These are phyloP conservation scores for Characodon lateralis DNA, from an alignment of 2,797 vertebrate genomes.

Conservation along the genomic window DNA sequence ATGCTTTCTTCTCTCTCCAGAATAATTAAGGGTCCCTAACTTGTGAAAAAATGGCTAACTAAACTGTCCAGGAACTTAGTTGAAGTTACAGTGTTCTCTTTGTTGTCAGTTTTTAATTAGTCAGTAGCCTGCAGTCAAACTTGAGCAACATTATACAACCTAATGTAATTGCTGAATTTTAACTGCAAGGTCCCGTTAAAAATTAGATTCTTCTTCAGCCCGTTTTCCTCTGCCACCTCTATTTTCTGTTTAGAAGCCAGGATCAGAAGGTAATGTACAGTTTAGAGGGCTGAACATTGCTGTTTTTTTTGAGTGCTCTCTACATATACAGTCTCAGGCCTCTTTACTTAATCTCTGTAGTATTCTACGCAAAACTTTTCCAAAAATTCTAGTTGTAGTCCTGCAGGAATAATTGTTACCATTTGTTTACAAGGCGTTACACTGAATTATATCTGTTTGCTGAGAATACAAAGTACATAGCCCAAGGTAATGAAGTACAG, in stretches of 20 bases:
- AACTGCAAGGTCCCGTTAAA: neutral
- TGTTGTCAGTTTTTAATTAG: neutral
- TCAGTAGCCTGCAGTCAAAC: neutral
- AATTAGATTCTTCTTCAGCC: too few relatives aligned
- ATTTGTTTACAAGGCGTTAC: neutral
- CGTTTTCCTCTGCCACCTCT: neutral
- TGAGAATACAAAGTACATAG: neutral
- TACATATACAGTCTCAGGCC: too few relatives aligned
- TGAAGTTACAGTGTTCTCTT: neutral
- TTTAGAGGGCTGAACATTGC: neutral
- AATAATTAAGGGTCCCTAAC: conserved; percentile 26
- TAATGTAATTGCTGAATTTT: neutral
- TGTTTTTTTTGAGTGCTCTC: too few relatives aligned
- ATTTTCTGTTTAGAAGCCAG: neutral
- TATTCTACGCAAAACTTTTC: neutral
- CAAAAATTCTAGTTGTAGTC: neutral
- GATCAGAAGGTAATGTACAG: neutral
- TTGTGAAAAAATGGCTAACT: neutral
- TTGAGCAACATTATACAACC: neutral
- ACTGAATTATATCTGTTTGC: neutral
- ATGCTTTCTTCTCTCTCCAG: conserved; percentile 34
- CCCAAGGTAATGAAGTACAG: neutral
- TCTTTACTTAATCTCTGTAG: too few relatives aligned
- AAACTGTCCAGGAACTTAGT: neutral
- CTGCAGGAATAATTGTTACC: neutral